Base-by-base conservation (phyloP, 2,797 vertebrate genomes). In the Tarsius wallacei region DNA sequence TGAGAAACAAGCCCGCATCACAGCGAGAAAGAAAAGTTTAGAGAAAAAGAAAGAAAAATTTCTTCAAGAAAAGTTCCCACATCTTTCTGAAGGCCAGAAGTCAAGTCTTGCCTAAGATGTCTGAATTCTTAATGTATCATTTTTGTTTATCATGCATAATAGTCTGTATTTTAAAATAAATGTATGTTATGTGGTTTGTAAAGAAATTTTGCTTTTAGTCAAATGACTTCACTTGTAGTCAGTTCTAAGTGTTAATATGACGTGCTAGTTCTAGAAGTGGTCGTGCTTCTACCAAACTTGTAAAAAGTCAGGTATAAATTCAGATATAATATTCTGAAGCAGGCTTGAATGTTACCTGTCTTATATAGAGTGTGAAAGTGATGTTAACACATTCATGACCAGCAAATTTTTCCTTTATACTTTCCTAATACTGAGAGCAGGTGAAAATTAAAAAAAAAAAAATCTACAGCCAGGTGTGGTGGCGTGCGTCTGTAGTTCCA, bases 61-160 rank as follows among this genome's bases (percentile, higher is more conserved):
- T 96, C 98, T 99, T 89, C 63, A 97, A 88, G 95, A 98, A 87
- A 99, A 95, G 96, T 99, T 99, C 97, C 99, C 99, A 91, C 97
- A 96, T 83, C 93, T 96, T 74, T 90, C 96, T 77, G 24, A 96
- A 93, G 84, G 93, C 31, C 93, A 31, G 82, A 97, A 97, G 21
- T 96, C 95, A 83, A 97, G 82, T 83, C 6, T 66, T 93, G 15
- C 2, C 66, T 94, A 85, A 94, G 61, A 96, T 61, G 11, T 73
- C 31, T 84, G 89, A 93, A 88, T 33, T 64, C n/a, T 73, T 71
- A 57, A 83, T 83, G 73, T 89, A 61, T n/a, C 12, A 24, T 90
- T 94, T 94, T 74, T 87, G 10, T 85, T 94, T 87, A 82, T 90
- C 77, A 74, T 74, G 28, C 6, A 51, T 85, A 73, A 63, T 0